Evolutionary conservation across 2,113 vertebrate genomes (phyloP).

Genomic region (Macrotus californicus): DNA sequence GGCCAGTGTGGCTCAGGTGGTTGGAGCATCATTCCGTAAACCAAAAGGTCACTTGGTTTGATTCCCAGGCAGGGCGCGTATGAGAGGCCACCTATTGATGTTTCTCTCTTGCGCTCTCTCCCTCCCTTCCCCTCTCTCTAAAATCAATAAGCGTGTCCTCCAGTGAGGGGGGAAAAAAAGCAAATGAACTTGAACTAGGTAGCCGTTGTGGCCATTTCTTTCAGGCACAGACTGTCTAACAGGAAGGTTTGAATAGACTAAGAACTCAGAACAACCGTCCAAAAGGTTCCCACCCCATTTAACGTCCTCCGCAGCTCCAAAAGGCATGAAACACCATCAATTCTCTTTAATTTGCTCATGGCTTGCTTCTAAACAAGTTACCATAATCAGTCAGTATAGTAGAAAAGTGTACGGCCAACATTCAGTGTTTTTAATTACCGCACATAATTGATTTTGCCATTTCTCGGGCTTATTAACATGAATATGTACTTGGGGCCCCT

Average conservation of each 20-base stretch:
- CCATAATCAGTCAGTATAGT: background rate
- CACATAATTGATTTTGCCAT: background rate
- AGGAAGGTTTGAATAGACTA: background rate
- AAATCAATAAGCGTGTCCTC: too few species aligned
- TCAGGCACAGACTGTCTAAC: background rate
- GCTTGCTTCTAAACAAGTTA: background rate
- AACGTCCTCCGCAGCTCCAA: background rate
- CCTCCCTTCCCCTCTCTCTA: too few species aligned
- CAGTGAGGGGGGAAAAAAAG: too few species aligned
- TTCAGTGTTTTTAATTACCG: background rate
- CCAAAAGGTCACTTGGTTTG: too few species aligned
- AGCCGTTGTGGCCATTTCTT: background rate
- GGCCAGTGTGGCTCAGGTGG: too few species aligned
- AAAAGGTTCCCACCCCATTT: background rate
- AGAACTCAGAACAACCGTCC: background rate
- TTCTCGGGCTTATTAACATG: background rate
- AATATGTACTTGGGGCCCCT: background rate
- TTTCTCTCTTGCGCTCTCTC: too few species aligned
- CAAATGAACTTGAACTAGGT: background rate
- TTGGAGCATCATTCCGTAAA: too few species aligned
- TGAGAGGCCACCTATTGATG: too few species aligned
- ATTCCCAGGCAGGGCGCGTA: too few species aligned
- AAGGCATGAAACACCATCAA: background rate
- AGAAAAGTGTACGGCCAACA: background rate
- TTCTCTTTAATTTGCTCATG: background rate